These are phyloP conservation scores for Procambarus clarkii DNA, from an alignment of 1,140 invertebrate genomes.

Conservation along the genomic window DNA sequence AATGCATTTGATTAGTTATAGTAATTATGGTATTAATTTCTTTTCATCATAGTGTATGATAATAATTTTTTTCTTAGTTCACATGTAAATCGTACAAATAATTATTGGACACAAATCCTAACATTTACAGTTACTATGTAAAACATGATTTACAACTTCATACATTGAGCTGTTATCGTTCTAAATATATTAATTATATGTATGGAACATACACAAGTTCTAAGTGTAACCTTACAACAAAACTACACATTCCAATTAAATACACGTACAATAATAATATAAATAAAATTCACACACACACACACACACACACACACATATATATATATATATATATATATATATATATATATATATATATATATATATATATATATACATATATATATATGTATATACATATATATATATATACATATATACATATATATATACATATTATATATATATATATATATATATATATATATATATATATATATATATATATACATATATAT, in stretches of 20 bases:
- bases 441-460: conserved; percentile 32
- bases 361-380: neutral
- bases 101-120: no score
- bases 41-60: neutral
- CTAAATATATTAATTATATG: neutral
- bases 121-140: no score
- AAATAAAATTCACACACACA: neutral
- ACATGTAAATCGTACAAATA: neutral
- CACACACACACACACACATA: neutral
- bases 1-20: neutral
- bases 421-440: no score
- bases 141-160: neutral
- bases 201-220: neutral
- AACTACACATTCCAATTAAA: neutral
- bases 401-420: no score
- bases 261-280: neutral
- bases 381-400: no score
- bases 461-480: conserved; percentile 43
- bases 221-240: neutral
- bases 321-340: conserved; percentile 26
- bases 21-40: neutral
- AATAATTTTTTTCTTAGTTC: neutral
- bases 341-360: conserved; percentile 8
- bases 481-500: conserved; percentile 30
- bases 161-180: neutral